Percentiles rank a stretch among this genome's conserved stretches.
Evolutionary conservation across 2,888 invertebrate species (phyloP).

Genomic region (Pemphredon lugubris): DNA sequence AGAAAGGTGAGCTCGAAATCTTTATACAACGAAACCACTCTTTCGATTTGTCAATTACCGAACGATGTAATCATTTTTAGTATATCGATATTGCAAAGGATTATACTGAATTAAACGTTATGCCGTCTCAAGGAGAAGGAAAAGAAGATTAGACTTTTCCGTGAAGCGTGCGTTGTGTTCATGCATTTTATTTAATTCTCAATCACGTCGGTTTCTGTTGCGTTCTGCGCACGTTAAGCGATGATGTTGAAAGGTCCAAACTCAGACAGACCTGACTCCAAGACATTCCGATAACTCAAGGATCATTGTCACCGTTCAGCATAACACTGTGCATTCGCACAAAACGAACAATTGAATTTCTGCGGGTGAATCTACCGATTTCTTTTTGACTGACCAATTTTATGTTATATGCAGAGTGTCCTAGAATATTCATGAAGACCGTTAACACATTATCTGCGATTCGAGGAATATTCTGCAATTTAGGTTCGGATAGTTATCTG

Average conservation of each 20-base stretch:
- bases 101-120: slow-evolving; percentile 69
- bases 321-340: not conserved
- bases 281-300: slow-evolving; percentile 29
- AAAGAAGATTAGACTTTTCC: slow-evolving; percentile 45
- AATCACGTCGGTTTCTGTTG: too few relatives aligned
- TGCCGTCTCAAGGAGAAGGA: slow-evolving; percentile 40
- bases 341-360: slow-evolving; percentile 12
- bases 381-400: slow-evolving; percentile 30
- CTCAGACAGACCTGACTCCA: too few relatives aligned
- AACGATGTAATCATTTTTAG: slow-evolving; percentile 65
- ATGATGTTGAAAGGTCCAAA: too few relatives aligned
- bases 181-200: slow-evolving; percentile 35
- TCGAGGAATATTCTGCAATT: too few relatives aligned
- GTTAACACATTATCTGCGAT: too few relatives aligned
- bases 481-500: too few relatives aligned
- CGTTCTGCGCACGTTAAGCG: too few relatives aligned
- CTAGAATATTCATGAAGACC: too few relatives aligned
- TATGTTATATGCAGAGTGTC: slow-evolving; percentile 20
- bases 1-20: slow-evolving; percentile 80
- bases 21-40: not conserved
- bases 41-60: slow-evolving; percentile 4
- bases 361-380: slow-evolving; percentile 16
- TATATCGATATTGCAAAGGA: slow-evolving; percentile 86
- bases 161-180: slow-evolving; percentile 8
- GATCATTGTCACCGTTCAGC: slow-evolving; percentile 17